These are phyloP conservation scores for Bicyclus anynana DNA, from an alignment of 1,140 invertebrate genomes.

Conservation along the genomic window DNA sequence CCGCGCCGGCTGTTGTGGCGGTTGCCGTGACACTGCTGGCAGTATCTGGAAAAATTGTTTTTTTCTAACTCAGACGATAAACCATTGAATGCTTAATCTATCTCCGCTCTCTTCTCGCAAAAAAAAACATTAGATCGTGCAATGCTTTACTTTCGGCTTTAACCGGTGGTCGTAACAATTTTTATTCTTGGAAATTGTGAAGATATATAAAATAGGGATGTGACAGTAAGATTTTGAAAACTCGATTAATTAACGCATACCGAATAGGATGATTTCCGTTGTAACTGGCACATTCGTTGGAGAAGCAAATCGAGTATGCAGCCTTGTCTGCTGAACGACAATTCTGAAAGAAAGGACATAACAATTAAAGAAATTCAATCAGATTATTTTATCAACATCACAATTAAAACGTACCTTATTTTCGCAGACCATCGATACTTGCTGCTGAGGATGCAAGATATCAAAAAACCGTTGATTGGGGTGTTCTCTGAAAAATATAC, in stretches of 20 bases:
- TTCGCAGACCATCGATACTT: slow-evolving; percentile 96
- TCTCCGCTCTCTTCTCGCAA: too few relatives aligned
- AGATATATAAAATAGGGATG: too few relatives aligned
- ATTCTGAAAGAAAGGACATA: slow-evolving; percentile 83
- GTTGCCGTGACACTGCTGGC: slow-evolving; percentile 92
- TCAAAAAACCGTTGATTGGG: slow-evolving; percentile 93
- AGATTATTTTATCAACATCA: too few relatives aligned
- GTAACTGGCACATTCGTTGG: slow-evolving; percentile 96
- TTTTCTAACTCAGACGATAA: too few relatives aligned
- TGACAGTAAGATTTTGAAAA: too few relatives aligned
- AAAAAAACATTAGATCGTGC: neutral
- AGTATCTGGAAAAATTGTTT: slow-evolving; percentile 77
- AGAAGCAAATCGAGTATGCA: slow-evolving; percentile 98
- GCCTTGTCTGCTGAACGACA: slow-evolving; percentile 94
- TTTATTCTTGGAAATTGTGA: too few relatives aligned
- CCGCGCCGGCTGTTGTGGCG: slow-evolving; percentile 91
- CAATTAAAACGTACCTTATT: slow-evolving; percentile 81
- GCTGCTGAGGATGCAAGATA: slow-evolving; percentile 95
- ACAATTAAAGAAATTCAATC: too few relatives aligned
- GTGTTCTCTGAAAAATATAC: slow-evolving; percentile 82
- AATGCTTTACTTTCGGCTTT: too few relatives aligned
- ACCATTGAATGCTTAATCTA: too few relatives aligned
- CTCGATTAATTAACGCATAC: too few relatives aligned
- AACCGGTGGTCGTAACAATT: too few relatives aligned
- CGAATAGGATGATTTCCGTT: slow-evolving; percentile 97